Evolutionary conservation across 2,113 vertebrate species (phyloP), one percentile per base, ranked within the genome.

Genomic region (Dicrurus megarhynchus): DNA sequence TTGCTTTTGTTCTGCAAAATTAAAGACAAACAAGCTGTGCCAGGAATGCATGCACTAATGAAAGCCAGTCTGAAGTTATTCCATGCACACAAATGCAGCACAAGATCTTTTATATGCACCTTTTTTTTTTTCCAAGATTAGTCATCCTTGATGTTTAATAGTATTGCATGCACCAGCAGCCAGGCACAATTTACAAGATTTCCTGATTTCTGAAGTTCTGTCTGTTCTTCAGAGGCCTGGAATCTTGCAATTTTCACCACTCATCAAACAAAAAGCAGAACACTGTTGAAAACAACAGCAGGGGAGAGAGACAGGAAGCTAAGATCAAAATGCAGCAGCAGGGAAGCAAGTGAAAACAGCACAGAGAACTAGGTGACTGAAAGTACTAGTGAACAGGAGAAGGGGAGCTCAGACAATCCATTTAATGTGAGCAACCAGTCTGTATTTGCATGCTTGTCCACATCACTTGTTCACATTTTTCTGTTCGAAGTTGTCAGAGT

Each of bases 261-360:
- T 74, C 71, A 39, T 81, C 63, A 77, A 88, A 74, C 16, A 68
- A 87, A 95, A 81, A 80, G 14, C 68, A 94, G 84, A 93, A 82
- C 41, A 49, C n/a, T 55, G 21, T 63, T 44, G 65, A 94, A 89
- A 87, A 84, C 35, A 86, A 32, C 60, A 68, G 69, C 69, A 79
- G 73, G 80, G 27, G n/a, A 78, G 42, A 84, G 26, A 87, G 47
- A 63, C 33, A 82, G 56, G 73, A 74, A 87, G 49, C n/a, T 89
- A 91, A 87, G 84, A 91, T 89, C 84, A 97, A 95, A 94, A 92
- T 39, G 59, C 50, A 85, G 50, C 81, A 91, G 82, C 75, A 81
- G 47, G 60, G 37, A 84, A 70, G 59, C 50, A 75, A 84, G 69
- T 89, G 65, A 83, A 92, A 96, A 74, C 44, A 84, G 37, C n/a